phyloP scores from a whole-genome alignment of 2,797 vertebrate genomes.

The Rhabdomys pumilio region DNA sequence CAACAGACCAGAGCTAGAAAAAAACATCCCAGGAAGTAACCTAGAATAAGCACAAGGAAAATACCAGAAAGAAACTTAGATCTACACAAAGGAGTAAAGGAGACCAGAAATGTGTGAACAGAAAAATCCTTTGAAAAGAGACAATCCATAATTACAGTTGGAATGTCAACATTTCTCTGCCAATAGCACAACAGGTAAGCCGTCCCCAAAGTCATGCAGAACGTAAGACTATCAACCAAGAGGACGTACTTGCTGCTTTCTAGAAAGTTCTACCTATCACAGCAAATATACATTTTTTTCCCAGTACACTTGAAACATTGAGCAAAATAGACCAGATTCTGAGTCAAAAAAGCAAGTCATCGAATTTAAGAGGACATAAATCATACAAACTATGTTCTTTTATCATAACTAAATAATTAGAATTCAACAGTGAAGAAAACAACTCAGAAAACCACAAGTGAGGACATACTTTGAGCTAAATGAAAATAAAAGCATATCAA shows the following conservation, averaged over 20 bases:
- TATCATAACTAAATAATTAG: slow-evolving; percentile 37
- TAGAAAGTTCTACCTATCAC: not conserved
- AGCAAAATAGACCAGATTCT: not conserved
- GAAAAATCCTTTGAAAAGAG: slow-evolving; percentile 15
- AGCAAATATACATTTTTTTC: not conserved
- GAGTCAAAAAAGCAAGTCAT: slow-evolving; percentile 18
- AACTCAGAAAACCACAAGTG: slow-evolving; percentile 21
- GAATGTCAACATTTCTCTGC: slow-evolving; percentile 15
- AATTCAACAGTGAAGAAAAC: slow-evolving; percentile 43
- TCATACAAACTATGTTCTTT: slow-evolving; percentile 2
- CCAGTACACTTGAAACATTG: not conserved
- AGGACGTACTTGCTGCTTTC: not conserved
- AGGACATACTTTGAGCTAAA: slow-evolving; percentile 51
- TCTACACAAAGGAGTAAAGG: slow-evolving; percentile 13
- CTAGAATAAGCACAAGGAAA: slow-evolving; percentile 27
- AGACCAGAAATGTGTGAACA: not conserved
- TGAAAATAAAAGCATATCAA: slow-evolving; percentile 61
- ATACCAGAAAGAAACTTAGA: slow-evolving; percentile 19
- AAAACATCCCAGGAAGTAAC: slow-evolving; percentile 20
- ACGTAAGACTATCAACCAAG: not conserved
- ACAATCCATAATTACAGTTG: not conserved
- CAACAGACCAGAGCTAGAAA: slow-evolving; percentile 29
- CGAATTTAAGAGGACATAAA: slow-evolving; percentile 56
- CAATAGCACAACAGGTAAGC: not conserved
- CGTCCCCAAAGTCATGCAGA: not conserved